Percentiles rank a stretch among this genome's conserved stretches.
phyloP scores from a whole-genome alignment of 2,888 invertebrate genomes.

The Nycteola revayana region DNA sequence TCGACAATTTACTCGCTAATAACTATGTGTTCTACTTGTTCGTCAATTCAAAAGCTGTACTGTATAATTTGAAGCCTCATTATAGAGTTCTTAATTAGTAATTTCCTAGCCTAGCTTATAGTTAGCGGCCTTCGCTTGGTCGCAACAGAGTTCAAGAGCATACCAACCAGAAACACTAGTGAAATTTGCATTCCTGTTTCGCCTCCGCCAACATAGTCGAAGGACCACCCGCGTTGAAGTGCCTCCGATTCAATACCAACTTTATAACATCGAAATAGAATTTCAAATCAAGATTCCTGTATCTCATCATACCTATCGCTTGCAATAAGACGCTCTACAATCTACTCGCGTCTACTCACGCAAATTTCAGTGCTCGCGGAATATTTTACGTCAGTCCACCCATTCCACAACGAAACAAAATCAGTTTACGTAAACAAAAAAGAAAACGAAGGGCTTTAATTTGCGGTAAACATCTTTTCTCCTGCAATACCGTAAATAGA shows the following conservation, averaged over 20 bases:
- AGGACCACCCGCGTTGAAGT: constrained; percentile 76
- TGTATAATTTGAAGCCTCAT: constrained; percentile 29
- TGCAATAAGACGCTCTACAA: constrained; percentile 64
- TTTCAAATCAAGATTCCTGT: constrained; percentile 48
- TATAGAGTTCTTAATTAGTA: constrained; percentile 37
- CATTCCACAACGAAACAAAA: constrained; percentile 41
- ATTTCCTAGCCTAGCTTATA: constrained; percentile 44
- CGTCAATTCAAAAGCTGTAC: constrained; percentile 16
- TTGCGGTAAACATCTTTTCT: constrained; percentile 43
- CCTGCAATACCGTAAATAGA: constrained; percentile 40
- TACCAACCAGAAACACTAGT: constrained; percentile 57
- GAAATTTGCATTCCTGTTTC: constrained; percentile 78
- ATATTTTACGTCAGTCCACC: constrained; percentile 47
- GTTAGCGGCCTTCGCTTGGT: constrained; percentile 49
- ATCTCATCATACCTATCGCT: constrained; percentile 49
- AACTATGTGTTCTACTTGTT: constrained; percentile 27
- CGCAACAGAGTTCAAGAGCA: constrained; percentile 57
- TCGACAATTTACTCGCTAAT: constrained; percentile 32
- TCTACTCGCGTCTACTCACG: constrained; percentile 56
- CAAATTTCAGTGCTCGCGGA: constrained; percentile 60
- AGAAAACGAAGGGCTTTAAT: constrained; percentile 44
- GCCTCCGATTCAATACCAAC: constrained; percentile 61
- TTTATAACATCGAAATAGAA: constrained; percentile 66
- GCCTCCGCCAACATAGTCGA: constrained; percentile 64
- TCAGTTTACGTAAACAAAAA: constrained; percentile 45